Percentiles rank a stretch among this genome's conserved stretches.
Conservation (phyloP, 2,113 vertebrate species). For the Bubo blakistoni region DNA sequence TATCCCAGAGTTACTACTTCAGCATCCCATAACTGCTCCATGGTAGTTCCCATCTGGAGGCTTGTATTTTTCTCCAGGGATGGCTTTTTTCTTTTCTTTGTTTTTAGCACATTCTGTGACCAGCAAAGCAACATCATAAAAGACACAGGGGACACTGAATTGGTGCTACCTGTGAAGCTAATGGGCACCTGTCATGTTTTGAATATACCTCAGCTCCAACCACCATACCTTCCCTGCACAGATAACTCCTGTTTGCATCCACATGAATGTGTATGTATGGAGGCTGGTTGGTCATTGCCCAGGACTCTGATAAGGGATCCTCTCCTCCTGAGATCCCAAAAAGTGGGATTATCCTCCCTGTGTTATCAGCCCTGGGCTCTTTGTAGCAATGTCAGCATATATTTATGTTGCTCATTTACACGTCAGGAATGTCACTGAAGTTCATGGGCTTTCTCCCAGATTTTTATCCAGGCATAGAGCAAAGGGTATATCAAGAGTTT, state of each 20-base stretch:
- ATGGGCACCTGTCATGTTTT: background rate
- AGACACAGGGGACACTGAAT: background rate
- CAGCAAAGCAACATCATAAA: background rate
- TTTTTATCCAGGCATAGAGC: background rate
- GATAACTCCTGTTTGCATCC: background rate
- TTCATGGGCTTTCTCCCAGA: background rate
- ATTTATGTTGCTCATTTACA: background rate
- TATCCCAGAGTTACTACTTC: background rate
- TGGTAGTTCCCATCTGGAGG: background rate
- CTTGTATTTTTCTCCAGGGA: background rate
- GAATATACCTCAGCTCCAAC: background rate
- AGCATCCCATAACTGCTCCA: background rate
- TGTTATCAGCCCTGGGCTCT: background rate
- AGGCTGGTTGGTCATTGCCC: background rate
- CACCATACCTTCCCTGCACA: background rate
- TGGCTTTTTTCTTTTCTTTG: background rate
- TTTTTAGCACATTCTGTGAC: background rate
- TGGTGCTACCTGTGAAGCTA: background rate
- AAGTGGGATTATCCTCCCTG: background rate
- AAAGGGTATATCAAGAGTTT: background rate
- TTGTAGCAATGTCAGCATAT: background rate
- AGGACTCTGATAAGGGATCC: background rate
- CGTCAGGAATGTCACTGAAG: background rate
- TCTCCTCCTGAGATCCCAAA: background rate
- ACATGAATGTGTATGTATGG: fast-evolving